Evolutionary conservation across 2,797 vertebrate species (phyloP), one percentile per base, ranked within the genome.

Genomic region (Pagetopsis macropterus): DNA sequence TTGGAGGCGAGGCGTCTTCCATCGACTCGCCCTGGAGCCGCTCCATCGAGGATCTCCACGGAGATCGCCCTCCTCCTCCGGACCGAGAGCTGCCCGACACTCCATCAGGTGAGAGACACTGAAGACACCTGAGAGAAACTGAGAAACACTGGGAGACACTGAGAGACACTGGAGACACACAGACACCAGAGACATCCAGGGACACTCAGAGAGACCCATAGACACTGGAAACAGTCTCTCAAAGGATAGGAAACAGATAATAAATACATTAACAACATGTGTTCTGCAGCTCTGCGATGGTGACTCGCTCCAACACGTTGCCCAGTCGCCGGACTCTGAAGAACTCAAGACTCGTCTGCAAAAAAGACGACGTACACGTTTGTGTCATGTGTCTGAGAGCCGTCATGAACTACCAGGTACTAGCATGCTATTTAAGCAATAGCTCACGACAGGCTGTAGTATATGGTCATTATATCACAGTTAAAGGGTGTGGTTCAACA

Each of bases 361-460:
- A 98, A 81, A 99, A 99, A 80, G 98, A 99, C 1, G 98, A 99
- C 0, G 97, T 99, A 2, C 98, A 99, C 0, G 98, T 99, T 37
- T 99, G 98, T 87, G 93, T 99, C 93, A 99, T 99, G 98, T 99
- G 98, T 90, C 87, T 99, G 16, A 82, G 98, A 58, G 98, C 98
- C 86, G 96, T 99, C 69, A 99, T 99, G 98, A 99, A 99, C 90
- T 99, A 99, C 84, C 98, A 99, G 97, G 98, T 98, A 27, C 23
- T 3, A 27, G 33, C 7, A 33, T 33, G 1, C 31, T 21, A 21
- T 2, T 23, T 23, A 23, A 23, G 23, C 23, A 23, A 23, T 23
- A 23, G 23, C 23, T 23, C 23, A 23, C n/a, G n/a, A n/a, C n/a
- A n/a, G n/a, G n/a, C n/a, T n/a, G n/a, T n/a, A n/a, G n/a, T n/a